Evolutionary conservation across 1,140 invertebrate species (phyloP).

Genomic region (Radopholus similis): DNA sequence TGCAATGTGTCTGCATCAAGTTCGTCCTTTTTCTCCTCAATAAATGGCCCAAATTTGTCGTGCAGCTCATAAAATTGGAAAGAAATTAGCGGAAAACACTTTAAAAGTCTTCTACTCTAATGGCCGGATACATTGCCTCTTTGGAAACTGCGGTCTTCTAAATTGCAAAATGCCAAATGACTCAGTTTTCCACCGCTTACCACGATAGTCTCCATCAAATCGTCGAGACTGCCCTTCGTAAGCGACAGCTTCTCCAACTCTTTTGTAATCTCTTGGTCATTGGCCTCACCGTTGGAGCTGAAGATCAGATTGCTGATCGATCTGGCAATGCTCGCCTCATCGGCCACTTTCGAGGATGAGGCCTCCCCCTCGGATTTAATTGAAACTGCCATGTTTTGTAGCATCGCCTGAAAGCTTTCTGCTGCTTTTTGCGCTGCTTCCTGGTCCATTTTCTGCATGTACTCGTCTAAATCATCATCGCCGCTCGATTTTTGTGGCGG

Average conservation of each 20-base stretch:
- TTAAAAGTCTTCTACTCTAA: too few species aligned
- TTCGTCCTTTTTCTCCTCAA: slow-evolving; percentile 9
- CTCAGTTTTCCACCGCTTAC: too few species aligned
- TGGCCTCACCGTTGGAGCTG: slow-evolving; percentile 1
- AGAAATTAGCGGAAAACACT: not conserved
- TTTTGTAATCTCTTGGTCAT: slow-evolving; percentile 23
- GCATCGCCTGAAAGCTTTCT: slow-evolving; percentile 27
- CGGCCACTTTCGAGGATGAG: not conserved
- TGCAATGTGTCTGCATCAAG: slow-evolving; percentile 15
- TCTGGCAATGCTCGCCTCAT: not conserved
- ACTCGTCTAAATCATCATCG: slow-evolving; percentile 35
- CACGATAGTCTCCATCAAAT: slow-evolving; percentile 29
- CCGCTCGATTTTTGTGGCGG: slow-evolving; percentile 12
- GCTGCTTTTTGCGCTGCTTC: slow-evolving; percentile 36
- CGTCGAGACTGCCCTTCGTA: slow-evolving; percentile 14
- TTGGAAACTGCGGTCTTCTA: slow-evolving; percentile 32
- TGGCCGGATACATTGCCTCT: slow-evolving; percentile 33
- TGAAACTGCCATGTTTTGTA: slow-evolving; percentile 18
- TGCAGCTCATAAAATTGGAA: slow-evolving; percentile 17
- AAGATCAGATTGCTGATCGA: slow-evolving; percentile 22
- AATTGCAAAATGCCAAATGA: too few species aligned
- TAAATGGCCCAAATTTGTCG: slow-evolving; percentile 29
- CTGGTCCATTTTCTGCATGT: slow-evolving; percentile 27
- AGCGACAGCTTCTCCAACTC: slow-evolving; percentile 19
- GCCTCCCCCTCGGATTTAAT: not conserved